Conservation (phyloP, 2,888 invertebrate genomes). For the Masnerella sp. region DNA sequence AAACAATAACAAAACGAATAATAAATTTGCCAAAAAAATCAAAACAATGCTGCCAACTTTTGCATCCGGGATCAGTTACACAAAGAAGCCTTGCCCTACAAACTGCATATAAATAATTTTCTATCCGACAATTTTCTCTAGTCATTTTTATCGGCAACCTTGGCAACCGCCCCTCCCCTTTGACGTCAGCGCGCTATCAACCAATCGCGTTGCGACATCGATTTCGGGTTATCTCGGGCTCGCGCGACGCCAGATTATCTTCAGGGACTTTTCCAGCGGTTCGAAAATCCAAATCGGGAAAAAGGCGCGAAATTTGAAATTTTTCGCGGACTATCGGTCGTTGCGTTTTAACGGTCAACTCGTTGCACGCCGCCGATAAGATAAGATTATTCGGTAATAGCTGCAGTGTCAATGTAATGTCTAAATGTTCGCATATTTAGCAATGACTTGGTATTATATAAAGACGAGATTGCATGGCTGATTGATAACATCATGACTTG, state of each 20-base stretch:
- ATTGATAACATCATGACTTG: constrained; percentile 42
- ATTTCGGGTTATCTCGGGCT: constrained; percentile 3
- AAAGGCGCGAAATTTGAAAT: background rate
- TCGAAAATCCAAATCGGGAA: too few relatives aligned
- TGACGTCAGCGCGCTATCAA: background rate
- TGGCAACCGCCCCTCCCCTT: background rate
- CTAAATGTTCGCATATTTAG: constrained; percentile 15
- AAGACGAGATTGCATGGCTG: constrained; percentile 23
- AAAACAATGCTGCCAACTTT: too few relatives aligned
- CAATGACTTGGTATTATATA: constrained; percentile 26
- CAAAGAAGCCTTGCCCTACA: background rate
- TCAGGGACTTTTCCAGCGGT: too few relatives aligned
- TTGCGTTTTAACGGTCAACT: constrained; percentile 18
- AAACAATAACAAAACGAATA: too few relatives aligned
- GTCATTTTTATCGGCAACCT: background rate
- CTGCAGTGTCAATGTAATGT: constrained; percentile 12
- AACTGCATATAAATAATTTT: background rate
- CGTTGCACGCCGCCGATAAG: constrained; percentile 20
- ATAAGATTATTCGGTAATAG: constrained; percentile 35
- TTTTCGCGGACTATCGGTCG: constrained; percentile 30
- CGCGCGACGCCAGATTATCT: too few relatives aligned
- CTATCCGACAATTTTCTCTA: background rate
- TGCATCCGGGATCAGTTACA: too few relatives aligned
- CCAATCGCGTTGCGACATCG: constrained; percentile 13
- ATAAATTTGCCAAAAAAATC: too few relatives aligned